Base-by-base conservation (phyloP, 2,888 invertebrate species). In the Zele albiditarsus region DNA sequence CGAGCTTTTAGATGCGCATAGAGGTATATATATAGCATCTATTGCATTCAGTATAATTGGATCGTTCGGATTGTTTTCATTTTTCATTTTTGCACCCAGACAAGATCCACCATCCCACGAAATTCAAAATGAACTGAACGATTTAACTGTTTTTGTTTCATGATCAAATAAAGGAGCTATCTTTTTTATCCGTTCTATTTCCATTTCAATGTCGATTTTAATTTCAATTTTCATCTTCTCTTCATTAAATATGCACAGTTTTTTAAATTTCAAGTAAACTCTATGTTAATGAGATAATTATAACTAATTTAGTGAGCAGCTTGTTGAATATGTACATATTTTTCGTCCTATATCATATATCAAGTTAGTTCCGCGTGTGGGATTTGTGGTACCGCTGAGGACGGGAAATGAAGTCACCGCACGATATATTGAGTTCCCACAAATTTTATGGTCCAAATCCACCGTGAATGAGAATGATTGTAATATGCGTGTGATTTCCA, bases 91-190 rank as follows among this genome's bases (percentile, higher is more conserved):
- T 28, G 12, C 8, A 16, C 16, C 60, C 6, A 20, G 0, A 5
- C 78, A 79, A 62, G 80, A 78, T 2, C 77, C 74, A 49, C 76
- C 71, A 23, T 71, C 80, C 28, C 70, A 77, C 25, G 75, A 79
- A 68, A 82, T 81, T 71, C 80, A 80, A 16, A 73, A 71, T 16
- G 82, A 82, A n/a, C 38, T 81, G 6, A 74, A 77, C n/a, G 75
- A 75, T 25, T 74, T 73, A 20, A 70, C 62, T 12, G 49, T 79
- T 27, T 38, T 76, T 28, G 27, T 77, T 23, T 67, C 57, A 58
- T 76, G 57, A 76, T 27, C 49, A 42, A 27, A 33, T 2, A 38
- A 25, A 58, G 4, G 6, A 6, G 3, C 2, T 20, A 53, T 20
- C 8, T 20, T 20, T 46, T 16, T n/a, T 53, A 4, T 20, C 8